Evolutionary conservation across 2,113 vertebrate genomes (phyloP).

Genomic region (Embiotoca jacksoni): DNA sequence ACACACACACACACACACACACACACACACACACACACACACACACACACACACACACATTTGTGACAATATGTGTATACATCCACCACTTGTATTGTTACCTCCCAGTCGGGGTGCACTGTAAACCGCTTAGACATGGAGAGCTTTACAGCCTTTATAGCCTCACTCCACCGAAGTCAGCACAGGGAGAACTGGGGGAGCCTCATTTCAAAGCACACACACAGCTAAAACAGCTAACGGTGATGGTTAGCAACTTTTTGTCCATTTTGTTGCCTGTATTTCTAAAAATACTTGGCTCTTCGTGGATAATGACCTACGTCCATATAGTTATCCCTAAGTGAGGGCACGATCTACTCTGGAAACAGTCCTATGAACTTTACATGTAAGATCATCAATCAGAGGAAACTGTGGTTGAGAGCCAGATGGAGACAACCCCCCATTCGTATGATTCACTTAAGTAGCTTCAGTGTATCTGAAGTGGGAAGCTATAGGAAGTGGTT

Average conservation of each 20-base stretch:
- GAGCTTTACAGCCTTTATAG: conserved; percentile 67
- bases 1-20: too few relatives aligned
- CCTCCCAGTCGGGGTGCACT: conserved; percentile 55
- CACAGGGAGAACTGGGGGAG: conserved; percentile 21
- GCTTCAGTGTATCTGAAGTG: conserved; percentile 14
- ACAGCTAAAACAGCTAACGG: not conserved
- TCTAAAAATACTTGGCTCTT: not conserved
- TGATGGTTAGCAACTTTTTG: conserved; percentile 1
- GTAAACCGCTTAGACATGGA: conserved; percentile 74
- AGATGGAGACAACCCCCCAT: conserved; percentile 30
- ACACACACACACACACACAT: conserved; percentile 28
- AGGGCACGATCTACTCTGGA: not conserved
- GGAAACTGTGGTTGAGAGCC: conserved; percentile 19
- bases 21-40: not conserved
- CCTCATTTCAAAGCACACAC: conserved; percentile 27
- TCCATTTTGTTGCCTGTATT: too few relatives aligned
- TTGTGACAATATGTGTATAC: conserved; percentile 53
- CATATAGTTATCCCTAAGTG: not conserved
- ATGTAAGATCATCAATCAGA: conserved; percentile 39
- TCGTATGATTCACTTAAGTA: conserved; percentile 33
- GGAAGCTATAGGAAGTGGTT: conserved; percentile 31
- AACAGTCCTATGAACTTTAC: conserved; percentile 9
- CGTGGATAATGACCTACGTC: not conserved
- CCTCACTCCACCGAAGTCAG: conserved; percentile 38
- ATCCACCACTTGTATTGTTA: conserved; percentile 55